phyloP scores from a whole-genome alignment of 2,113 vertebrate genomes.

The Thamnaconus septentrionalis region DNA sequence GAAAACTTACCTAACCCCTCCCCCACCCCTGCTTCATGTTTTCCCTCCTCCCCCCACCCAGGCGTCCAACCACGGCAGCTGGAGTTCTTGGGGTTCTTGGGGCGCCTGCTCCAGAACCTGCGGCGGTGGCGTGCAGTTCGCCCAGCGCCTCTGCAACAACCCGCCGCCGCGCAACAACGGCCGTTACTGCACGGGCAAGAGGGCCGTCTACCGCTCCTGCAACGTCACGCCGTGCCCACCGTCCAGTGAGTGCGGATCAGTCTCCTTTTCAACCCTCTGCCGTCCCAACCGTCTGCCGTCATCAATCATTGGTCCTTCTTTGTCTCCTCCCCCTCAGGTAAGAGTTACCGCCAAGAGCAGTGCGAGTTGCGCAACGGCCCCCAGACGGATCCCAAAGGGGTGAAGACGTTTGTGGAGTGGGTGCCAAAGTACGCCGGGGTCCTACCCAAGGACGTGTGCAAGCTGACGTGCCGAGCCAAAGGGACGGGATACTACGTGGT shows the following conservation, averaged over 20 bases:
- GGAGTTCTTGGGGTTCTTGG: conserved; percentile 97
- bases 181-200: conserved; percentile 93
- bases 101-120: conserved; percentile 90
- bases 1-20: conserved; percentile 2
- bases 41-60: conserved; percentile 46
- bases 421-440: conserved; percentile 95
- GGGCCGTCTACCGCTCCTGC: conserved; percentile 93
- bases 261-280: too few species aligned
- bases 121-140: conserved; percentile 92
- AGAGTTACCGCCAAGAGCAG: conserved; percentile 93
- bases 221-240: conserved; percentile 80
- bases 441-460: conserved; percentile 90
- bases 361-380: conserved; percentile 95
- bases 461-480: conserved; percentile 95
- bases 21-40: background rate
- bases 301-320: background rate
- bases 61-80: conserved; percentile 94
- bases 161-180: conserved; percentile 93
- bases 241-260: conserved; percentile 72
- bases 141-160: conserved; percentile 94
- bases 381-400: conserved; percentile 93
- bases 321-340: conserved; percentile 71
- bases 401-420: conserved; percentile 96
- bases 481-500: conserved; percentile 97
- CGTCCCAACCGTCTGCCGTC: background rate